A percentile compares a stretch with the other conserved stretches of the same genome.
phyloP scores from a whole-genome alignment of 2,113 vertebrate species.

The Seriola rivoliana region DNA sequence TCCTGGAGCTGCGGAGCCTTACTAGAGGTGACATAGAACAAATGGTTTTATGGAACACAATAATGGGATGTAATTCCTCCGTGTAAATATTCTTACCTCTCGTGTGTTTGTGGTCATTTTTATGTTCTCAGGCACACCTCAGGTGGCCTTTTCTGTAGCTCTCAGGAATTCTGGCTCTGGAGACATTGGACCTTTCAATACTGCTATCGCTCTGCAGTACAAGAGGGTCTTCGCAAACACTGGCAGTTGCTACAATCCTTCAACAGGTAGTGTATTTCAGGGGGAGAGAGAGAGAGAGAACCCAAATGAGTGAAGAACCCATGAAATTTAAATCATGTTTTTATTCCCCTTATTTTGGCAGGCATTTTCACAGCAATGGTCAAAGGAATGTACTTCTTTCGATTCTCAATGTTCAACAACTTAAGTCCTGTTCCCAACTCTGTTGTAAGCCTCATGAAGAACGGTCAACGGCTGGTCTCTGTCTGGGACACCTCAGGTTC shows the following conservation, averaged over 20 bases:
- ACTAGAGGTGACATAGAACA: slow-evolving; percentile 24
- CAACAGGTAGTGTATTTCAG: slow-evolving; percentile 54
- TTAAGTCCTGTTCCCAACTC: slow-evolving; percentile 31
- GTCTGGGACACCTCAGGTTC: slow-evolving; percentile 48
- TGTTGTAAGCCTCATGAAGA: slow-evolving; percentile 71
- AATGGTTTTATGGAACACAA: neutral
- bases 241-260: slow-evolving; percentile 67
- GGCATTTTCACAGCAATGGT: slow-evolving; percentile 48
- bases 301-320: neutral
- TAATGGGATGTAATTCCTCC: neutral
- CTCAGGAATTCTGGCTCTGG: slow-evolving; percentile 54
- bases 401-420: slow-evolving; percentile 70
- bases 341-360: neutral
- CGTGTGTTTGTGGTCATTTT: neutral
- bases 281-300: neutral
- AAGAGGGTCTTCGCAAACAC: slow-evolving; percentile 70
- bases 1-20: slow-evolving; percentile 46
- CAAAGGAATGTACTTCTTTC: slow-evolving; percentile 70
- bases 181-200: slow-evolving; percentile 62
- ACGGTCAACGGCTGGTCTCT: slow-evolving; percentile 32
- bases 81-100: neutral
- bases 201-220: slow-evolving; percentile 49
- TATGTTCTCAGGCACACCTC: slow-evolving; percentile 25
- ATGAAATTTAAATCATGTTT: neutral
- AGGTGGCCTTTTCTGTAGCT: slow-evolving; percentile 71